Base-by-base conservation (phyloP, 2,113 vertebrate genomes). In the Oreochromis spilurus region DNA sequence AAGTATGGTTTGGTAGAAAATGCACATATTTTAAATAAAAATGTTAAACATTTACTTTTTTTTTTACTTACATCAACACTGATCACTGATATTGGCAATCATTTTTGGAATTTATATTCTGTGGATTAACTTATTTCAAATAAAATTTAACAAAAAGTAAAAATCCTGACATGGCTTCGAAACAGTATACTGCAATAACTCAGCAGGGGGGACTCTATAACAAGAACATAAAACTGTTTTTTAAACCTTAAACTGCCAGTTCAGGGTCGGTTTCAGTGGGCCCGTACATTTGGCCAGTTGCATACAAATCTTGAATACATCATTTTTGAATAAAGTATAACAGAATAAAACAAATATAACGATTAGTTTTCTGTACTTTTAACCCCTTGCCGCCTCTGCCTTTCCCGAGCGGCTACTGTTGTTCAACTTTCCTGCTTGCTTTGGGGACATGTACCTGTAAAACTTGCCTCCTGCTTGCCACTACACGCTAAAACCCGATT, bases 401-500 rank as follows among this genome's bases (percentile, higher is more conserved):
- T 29, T 36, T 31, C n/a, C 2, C 10, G 24, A 81, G 4, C 11
- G 7, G 24, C 1, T 60, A 6, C 38, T 26, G 38, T 26, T 60
- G 11, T 29, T 17, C 38, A 1, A 52, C 31, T 5, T 55, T 48
- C 31, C 45, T 60, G 12, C 36, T 79, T 78, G 70, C 57, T 45
- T 8, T 14, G 21, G 12, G 60, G 31, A 43, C 21, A 36, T 16
- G 19, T 29, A n/a, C 62, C 45, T 79, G 31, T 38, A 38, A 54
- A 19, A 26, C 45, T 40, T 40, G 26, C 29, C 3, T 55, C 12
- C 9, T 7, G 36, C 77, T n/a, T 79, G 54, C 77, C 11, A 45
- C 21, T n/a, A 31, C 14, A 53, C 21, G n/a, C 86, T 54, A 65
- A 92, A 91, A 95, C 85, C 94, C 58, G 83, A 94, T 96, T 96